phyloP scores from a whole-genome alignment of 2,113 vertebrate genomes.

The Arothron firmamentum region DNA sequence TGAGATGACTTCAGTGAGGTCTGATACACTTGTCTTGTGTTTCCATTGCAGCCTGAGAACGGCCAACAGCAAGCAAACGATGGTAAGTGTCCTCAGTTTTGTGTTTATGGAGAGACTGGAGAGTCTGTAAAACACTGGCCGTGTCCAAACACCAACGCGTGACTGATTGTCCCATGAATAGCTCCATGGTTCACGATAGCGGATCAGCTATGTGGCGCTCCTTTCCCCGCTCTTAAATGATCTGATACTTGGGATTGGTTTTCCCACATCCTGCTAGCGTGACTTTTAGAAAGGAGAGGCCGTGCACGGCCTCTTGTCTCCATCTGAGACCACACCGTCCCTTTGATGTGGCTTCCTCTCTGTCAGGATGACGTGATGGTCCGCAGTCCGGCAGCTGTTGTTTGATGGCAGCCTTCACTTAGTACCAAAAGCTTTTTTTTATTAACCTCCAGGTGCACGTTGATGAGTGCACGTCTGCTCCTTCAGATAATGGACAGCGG shows the following conservation, averaged over 20 bases:
- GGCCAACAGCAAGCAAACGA: slow-evolving; percentile 62
- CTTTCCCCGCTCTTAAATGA: slow-evolving; percentile 7
- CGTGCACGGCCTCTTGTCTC: neutral
- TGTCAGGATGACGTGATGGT: slow-evolving; percentile 24
- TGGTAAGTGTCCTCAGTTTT: slow-evolving; percentile 60
- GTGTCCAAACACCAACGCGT: slow-evolving; percentile 53
- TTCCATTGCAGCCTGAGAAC: slow-evolving; percentile 64
- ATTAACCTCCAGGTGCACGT: slow-evolving; percentile 59
- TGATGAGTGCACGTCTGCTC: slow-evolving; percentile 26
- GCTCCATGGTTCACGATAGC: slow-evolving; percentile 12
- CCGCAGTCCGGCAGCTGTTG: slow-evolving; percentile 52
- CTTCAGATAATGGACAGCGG: slow-evolving; percentile 40
- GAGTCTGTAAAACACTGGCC: slow-evolving; percentile 14
- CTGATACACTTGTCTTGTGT: slow-evolving; percentile 21
- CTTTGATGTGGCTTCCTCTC: slow-evolving; percentile 50
- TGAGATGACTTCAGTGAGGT: neutral
- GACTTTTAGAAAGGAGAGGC: neutral
- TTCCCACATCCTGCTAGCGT: slow-evolving; percentile 15
- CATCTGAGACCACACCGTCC: slow-evolving; percentile 6
- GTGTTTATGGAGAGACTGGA: slow-evolving; percentile 17
- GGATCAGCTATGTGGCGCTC: slow-evolving; percentile 16
- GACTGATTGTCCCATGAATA: slow-evolving; percentile 57
- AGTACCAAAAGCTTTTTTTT: slow-evolving; percentile 48
- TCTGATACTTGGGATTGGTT: neutral
- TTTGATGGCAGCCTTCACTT: slow-evolving; percentile 42